phyloP scores from a whole-genome alignment of 2,797 vertebrate genomes.

The Anableps anableps region DNA sequence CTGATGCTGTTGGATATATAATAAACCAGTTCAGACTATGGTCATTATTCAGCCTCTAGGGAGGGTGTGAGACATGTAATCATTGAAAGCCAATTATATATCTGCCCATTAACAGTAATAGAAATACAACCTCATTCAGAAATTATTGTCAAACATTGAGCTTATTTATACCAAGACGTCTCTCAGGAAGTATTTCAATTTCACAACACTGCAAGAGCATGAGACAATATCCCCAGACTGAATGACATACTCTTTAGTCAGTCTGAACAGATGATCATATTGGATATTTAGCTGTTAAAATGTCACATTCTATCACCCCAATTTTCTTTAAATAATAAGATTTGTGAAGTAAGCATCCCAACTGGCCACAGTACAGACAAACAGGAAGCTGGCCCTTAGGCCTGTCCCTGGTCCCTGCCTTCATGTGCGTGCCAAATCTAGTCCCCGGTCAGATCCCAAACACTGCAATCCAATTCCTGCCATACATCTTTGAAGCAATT shows the following conservation, averaged over 20 bases:
- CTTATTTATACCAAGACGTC: slow-evolving; percentile 40
- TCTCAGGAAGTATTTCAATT: slow-evolving; percentile 13
- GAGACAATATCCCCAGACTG: not conserved
- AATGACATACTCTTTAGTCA: slow-evolving; percentile 15
- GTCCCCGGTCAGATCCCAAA: slow-evolving; percentile 52
- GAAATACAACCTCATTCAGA: slow-evolving; percentile 40
- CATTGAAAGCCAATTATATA: slow-evolving; percentile 35
- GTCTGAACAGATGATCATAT: slow-evolving; percentile 16
- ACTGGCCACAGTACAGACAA: slow-evolving; percentile 34
- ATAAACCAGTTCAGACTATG: slow-evolving; percentile 42
- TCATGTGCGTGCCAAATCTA: slow-evolving; percentile 36
- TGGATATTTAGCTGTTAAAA: slow-evolving; percentile 6
- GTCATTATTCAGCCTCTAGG: slow-evolving; percentile 31
- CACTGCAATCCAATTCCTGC: slow-evolving; percentile 56
- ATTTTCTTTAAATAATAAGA: slow-evolving; percentile 18
- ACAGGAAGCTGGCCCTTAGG: slow-evolving; percentile 56
- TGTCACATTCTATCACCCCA: slow-evolving; percentile 3
- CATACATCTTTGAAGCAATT: slow-evolving; percentile 74
- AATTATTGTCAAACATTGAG: slow-evolving; percentile 28
- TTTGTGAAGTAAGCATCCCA: slow-evolving; percentile 22
- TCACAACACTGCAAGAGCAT: slow-evolving; percentile 23
- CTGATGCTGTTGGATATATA: slow-evolving; percentile 36
- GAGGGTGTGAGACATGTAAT: slow-evolving; percentile 46
- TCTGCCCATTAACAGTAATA: slow-evolving; percentile 36
- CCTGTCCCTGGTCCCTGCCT: slow-evolving; percentile 55